Percentiles rank a stretch among this genome's conserved stretches.
Conservation (phyloP, 2,888 invertebrate species). For the Theodoxus fluviatilis region DNA sequence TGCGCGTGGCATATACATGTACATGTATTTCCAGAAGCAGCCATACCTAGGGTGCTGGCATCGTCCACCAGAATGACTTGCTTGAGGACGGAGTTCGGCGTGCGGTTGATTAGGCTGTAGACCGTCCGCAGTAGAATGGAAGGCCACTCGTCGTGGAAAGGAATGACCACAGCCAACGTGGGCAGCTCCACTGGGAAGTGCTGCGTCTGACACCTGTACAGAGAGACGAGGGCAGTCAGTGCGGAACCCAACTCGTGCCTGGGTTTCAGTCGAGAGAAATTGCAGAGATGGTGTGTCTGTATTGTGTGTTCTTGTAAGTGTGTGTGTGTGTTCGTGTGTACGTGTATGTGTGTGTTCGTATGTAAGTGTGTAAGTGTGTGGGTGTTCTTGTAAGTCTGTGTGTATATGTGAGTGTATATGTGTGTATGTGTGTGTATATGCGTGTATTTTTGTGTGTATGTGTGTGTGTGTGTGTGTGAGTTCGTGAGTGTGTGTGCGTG, state of each 20-base stretch:
- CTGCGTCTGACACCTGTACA: conserved; percentile 39
- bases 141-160: conserved; percentile 53
- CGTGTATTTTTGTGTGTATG: no score
- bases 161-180: conserved; percentile 45
- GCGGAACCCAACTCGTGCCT: no score
- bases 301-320: no score
- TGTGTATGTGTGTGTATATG: no score
- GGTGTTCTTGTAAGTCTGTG: no score
- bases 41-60: conserved; percentile 43
- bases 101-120: conserved; percentile 49
- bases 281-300: no score
- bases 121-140: conserved; percentile 49
- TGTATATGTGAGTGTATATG: no score
- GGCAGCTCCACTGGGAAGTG: conserved; percentile 41
- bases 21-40: neutral
- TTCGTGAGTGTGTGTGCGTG: neutral
- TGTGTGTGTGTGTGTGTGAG: conserved; percentile 9
- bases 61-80: conserved; percentile 53
- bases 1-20: neutral
- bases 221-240: no score
- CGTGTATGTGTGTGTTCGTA: no score
- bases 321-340: no score
- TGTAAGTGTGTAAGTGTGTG: no score
- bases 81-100: conserved; percentile 41
- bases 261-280: no score